These are phyloP conservation scores for Apoda limacodes DNA, from an alignment of 2,888 invertebrate species.

Conservation along the genomic window DNA sequence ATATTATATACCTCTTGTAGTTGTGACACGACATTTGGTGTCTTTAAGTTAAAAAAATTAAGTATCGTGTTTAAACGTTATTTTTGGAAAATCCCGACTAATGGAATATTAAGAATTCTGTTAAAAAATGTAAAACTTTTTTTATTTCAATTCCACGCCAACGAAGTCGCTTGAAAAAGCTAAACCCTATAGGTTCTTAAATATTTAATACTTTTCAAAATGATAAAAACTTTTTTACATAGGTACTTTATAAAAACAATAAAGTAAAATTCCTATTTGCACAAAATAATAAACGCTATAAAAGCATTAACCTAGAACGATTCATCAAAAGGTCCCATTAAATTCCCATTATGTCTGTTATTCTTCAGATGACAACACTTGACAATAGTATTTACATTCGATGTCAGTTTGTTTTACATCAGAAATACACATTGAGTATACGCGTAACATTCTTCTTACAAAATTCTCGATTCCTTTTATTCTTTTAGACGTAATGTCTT, in stretches of 20 bases:
- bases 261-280: constrained; percentile 12
- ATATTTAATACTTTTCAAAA: constrained; percentile 18
- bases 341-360: constrained; percentile 57
- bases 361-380: constrained; percentile 56
- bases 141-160: too few species aligned
- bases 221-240: too few species aligned
- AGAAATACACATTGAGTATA: constrained; percentile 61
- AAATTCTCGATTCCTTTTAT: constrained; percentile 52
- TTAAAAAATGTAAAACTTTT: too few species aligned
- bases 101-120: too few species aligned
- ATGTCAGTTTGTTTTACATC: constrained; percentile 69
- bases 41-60: too few species aligned
- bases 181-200: too few species aligned
- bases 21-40: too few species aligned
- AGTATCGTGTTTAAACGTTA: too few species aligned
- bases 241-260: too few species aligned
- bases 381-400: constrained; percentile 68
- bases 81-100: too few species aligned
- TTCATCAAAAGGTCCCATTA: constrained; percentile 53
- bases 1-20: too few species aligned
- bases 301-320: constrained; percentile 31
- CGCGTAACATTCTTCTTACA: constrained; percentile 58
- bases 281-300: constrained; percentile 22
- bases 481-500: constrained; percentile 53
- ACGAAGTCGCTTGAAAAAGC: too few species aligned